Conservation (phyloP, 2,888 invertebrate species). For the Lomographa bimaculata region DNA sequence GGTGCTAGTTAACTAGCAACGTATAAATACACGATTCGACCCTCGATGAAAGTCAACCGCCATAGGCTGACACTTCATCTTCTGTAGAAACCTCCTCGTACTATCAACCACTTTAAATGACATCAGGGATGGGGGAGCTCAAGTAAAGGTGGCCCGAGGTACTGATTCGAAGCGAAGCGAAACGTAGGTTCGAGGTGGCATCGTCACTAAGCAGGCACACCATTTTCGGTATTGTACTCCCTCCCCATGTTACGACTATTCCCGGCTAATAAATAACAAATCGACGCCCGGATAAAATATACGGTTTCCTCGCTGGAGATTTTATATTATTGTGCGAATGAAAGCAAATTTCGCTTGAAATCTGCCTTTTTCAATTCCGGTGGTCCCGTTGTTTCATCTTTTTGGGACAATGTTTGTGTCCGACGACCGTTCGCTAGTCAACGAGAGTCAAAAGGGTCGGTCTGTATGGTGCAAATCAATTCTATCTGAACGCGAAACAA, state of each 20-base stretch:
- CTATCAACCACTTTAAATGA: conserved; percentile 41
- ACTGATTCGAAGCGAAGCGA: conserved; percentile 60
- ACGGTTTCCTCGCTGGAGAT: conserved; percentile 70
- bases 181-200: conserved; percentile 67
- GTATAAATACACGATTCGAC: conserved; percentile 67
- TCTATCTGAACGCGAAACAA: conserved; percentile 16
- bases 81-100: conserved; percentile 45
- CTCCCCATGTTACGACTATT: conserved; percentile 78
- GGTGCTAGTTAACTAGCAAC: conserved; percentile 65
- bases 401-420: conserved; percentile 32
- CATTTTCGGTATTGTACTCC: conserved; percentile 75
- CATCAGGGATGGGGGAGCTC: conserved; percentile 57
- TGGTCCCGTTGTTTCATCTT: conserved; percentile 38
- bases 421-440: conserved; percentile 30
- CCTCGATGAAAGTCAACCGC: conserved; percentile 55
- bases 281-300: conserved; percentile 79
- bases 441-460: conserved; percentile 22
- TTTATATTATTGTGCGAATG: conserved; percentile 57
- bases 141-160: conserved; percentile 49
- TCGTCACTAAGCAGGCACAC: conserved; percentile 77
- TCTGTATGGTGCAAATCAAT: conserved; percentile 21
- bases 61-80: conserved; percentile 53
- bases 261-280: conserved; percentile 82
- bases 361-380: conserved; percentile 55
- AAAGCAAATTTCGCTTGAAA: conserved; percentile 55